phyloP scores from a whole-genome alignment of 2,113 vertebrate species.

The Bubo blakistoni region DNA sequence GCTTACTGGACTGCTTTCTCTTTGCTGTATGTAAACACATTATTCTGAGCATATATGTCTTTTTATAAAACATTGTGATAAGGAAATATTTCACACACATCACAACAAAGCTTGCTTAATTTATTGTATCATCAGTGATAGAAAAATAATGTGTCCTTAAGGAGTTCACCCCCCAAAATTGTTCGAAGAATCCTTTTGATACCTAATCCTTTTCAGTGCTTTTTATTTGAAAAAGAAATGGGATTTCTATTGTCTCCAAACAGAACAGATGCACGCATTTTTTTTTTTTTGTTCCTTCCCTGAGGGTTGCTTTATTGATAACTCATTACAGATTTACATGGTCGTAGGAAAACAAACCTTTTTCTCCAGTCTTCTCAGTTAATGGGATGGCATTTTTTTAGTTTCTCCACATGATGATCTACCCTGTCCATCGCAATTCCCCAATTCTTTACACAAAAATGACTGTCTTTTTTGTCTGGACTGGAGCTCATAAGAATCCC shows the following conservation, averaged over 20 bases:
- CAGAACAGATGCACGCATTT: not conserved
- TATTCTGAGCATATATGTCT: not conserved
- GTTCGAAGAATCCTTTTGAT: not conserved
- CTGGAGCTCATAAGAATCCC: not conserved
- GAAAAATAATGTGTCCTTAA: not conserved
- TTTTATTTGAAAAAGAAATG: not conserved
- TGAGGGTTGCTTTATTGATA: not conserved
- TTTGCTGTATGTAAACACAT: not conserved
- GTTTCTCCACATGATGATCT: not conserved
- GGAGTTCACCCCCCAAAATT: rapidly evolving
- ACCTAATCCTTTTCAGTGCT: rapidly evolving
- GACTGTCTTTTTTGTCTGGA: not conserved
- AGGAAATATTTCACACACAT: not conserved
- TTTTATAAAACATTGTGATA: not conserved
- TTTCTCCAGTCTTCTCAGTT: not conserved
- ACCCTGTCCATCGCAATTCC: not conserved
- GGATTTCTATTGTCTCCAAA: not conserved
- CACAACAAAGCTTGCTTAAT: not conserved
- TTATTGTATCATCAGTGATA: not conserved
- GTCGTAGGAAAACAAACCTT: not conserved
- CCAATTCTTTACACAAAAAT: not conserved
- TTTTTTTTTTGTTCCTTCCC: not conserved
- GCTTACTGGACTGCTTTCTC: not conserved
- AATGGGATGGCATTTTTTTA: not conserved
- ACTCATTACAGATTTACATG: not conserved